Evolutionary conservation across 2,888 invertebrate genomes (phyloP).

Genomic region (Papilio protenor): DNA sequence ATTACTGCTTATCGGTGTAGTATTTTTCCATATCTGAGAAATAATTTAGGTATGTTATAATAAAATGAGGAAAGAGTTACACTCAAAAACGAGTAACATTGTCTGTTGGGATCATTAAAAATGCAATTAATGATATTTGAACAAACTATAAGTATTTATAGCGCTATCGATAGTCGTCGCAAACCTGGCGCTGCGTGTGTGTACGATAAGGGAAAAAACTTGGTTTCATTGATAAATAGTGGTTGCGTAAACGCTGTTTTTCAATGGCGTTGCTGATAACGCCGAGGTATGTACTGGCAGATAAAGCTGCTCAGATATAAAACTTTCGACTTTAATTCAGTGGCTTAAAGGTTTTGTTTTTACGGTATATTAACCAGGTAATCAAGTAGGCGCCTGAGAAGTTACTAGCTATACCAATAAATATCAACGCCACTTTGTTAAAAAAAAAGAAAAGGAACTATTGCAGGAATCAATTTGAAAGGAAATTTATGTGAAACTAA

Average conservation of each 20-base stretch:
- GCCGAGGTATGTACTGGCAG: conserved; percentile 54
- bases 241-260: conserved; percentile 74
- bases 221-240: conserved; percentile 73
- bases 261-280: conserved; percentile 68
- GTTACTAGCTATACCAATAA: not conserved
- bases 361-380: not conserved
- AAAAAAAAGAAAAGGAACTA: not conserved
- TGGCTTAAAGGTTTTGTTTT: not conserved
- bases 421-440: not conserved
- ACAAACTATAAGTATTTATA: not conserved
- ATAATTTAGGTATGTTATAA: no score
- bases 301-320: conserved; percentile 48
- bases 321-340: not conserved
- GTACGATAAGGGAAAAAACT: conserved; percentile 66
- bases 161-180: conserved; percentile 35
- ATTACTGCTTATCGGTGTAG: no score
- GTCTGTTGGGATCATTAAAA: not conserved
- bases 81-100: not conserved
- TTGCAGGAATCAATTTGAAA: no score
- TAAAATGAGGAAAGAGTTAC: no score
- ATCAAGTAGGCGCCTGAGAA: not conserved
- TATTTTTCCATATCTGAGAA: no score
- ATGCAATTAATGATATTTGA: not conserved
- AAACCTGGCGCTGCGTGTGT: conserved; percentile 49
- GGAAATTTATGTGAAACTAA: no score